Percentiles rank a stretch among this genome's conserved stretches.
phyloP scores from a whole-genome alignment of 2,888 invertebrate genomes.

The Pristionchus japonicus region DNA sequence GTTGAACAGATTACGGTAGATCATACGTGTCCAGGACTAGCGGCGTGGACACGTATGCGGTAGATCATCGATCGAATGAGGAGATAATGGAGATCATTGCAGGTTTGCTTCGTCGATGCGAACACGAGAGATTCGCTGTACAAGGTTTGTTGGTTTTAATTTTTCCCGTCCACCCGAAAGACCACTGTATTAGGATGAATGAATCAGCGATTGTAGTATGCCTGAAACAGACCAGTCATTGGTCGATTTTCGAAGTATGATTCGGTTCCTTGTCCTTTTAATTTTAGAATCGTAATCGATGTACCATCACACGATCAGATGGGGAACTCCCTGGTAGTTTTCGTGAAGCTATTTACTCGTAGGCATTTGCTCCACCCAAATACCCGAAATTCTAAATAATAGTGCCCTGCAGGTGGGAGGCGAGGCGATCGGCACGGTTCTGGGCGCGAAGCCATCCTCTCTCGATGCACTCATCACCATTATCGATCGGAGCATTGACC shows the following conservation, averaged over 20 bases:
- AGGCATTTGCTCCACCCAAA: no score
- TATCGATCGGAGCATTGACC: conserved; percentile 70
- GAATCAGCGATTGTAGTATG: neutral
- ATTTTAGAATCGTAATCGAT: neutral
- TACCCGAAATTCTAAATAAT: neutral
- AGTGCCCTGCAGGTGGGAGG: conserved; percentile 67
- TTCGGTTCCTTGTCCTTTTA: neutral
- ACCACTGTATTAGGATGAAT: neutral
- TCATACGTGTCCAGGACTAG: neutral
- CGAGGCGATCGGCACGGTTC: conserved; percentile 66
- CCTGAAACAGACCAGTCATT: no score
- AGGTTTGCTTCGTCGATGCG: conserved; percentile 72
- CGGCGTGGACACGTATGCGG: neutral
- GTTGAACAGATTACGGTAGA: neutral
- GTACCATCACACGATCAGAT: neutral
- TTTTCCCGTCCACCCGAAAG: neutral
- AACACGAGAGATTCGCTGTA: conserved; percentile 62
- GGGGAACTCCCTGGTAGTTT: neutral
- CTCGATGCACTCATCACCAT: conserved; percentile 62
- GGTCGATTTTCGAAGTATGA: no score
- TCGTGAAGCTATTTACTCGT: neutral
- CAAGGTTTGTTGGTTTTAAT: conserved; percentile 55
- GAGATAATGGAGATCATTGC: conserved; percentile 46
- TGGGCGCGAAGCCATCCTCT: conserved; percentile 61
- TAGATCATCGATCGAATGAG: neutral